Base-by-base conservation (phyloP, 2,113 vertebrate species). In the Phainopepla nitens region DNA sequence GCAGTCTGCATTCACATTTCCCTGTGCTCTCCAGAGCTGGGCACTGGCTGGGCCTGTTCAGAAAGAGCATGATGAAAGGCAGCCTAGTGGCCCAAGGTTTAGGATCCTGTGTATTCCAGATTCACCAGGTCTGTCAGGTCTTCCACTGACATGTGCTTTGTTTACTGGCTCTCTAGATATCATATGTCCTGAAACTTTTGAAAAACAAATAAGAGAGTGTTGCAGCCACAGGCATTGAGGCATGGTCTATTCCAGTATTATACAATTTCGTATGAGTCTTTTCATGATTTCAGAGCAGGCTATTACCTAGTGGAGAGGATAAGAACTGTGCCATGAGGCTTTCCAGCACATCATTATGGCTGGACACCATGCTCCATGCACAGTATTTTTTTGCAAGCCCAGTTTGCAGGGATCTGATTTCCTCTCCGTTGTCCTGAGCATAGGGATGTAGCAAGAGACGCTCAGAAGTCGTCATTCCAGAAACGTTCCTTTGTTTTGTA, bases 311-410 rank as follows among this genome's bases (percentile, higher is more conserved):
- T 35, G 47, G 25, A 42, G 42, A 61, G 39, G 84, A 68, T 5
- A 9, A 35, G 49, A 87, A 13, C 25, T 54, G 15, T 79, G 39
- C 33, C 8, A 7, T n/a, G 41, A 44, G 23, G 25, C 28, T 68
- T 92, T 85, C 20, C 62, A 79, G 45, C 12, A 15, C 36, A 35
- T 35, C 9, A 4, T 15, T 50, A 23, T 11, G n/a, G 5, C 56
- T 78, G 45, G 15, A 25, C 10, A 2, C 5, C 23, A 0, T 24
- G 5, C 27, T 68, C 7, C 1, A 1, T 6, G n/a, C 18, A 45
- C 21, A 28, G 15, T 6, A 9, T 1, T 12, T 71, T 58, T 65
- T 91, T 54, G 12, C 60, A 24, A 39, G 25, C 24, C 8, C 13
- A 3, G 4, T 78, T 70, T 70, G 5, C 18, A 35, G 35, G 25